Conservation (phyloP, 1,140 invertebrate species). For the Linepithema humile region DNA sequence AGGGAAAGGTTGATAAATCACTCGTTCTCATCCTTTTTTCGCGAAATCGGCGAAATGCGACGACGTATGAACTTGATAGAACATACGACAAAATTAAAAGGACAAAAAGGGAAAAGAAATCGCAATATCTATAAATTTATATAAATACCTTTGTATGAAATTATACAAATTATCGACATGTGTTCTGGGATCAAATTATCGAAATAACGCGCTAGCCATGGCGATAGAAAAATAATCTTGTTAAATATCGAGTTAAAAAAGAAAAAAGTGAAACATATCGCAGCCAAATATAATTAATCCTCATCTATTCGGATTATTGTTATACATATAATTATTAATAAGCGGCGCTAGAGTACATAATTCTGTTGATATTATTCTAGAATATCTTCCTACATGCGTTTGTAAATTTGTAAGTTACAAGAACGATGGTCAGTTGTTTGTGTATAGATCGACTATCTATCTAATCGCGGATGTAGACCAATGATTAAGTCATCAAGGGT, state of each 20-base stretch:
- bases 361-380: slow-evolving; percentile 32
- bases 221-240: slow-evolving; percentile 56
- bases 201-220: slow-evolving; percentile 70
- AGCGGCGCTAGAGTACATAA: slow-evolving; percentile 34
- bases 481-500: not conserved
- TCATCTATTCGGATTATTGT: slow-evolving; percentile 30
- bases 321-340: slow-evolving; percentile 46
- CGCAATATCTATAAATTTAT: slow-evolving; percentile 68
- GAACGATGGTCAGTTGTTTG: slow-evolving; percentile 15
- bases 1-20: slow-evolving; percentile 18
- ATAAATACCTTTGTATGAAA: slow-evolving; percentile 70
- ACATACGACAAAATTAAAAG: slow-evolving; percentile 15
- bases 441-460: slow-evolving; percentile 9
- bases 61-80: not conserved
- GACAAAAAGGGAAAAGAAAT: slow-evolving; percentile 14
- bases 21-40: slow-evolving; percentile 9
- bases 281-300: slow-evolving; percentile 30
- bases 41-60: not conserved
- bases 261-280: slow-evolving; percentile 57
- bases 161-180: slow-evolving; percentile 70
- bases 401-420: slow-evolving; percentile 48
- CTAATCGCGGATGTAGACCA: not conserved
- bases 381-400: slow-evolving; percentile 38
- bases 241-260: slow-evolving; percentile 62
- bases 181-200: slow-evolving; percentile 81